Percentiles rank a stretch among this genome's conserved stretches.
Evolutionary conservation across 1,140 invertebrate genomes (phyloP).

Genomic region (Wiebesia pumilae): DNA sequence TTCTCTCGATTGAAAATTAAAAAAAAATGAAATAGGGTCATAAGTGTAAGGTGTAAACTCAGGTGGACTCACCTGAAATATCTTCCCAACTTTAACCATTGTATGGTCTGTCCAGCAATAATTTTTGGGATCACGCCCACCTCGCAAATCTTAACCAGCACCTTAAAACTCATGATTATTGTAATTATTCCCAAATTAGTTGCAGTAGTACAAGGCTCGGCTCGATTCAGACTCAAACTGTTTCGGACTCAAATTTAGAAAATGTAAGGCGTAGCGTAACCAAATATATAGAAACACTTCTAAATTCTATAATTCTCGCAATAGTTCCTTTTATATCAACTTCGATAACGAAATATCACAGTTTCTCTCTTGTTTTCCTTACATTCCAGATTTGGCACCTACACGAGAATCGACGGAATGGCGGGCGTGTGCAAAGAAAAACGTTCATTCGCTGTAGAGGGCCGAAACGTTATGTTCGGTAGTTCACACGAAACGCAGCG

Average conservation of each 20-base stretch:
- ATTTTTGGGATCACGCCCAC: neutral
- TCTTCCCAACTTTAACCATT: slow-evolving; percentile 25
- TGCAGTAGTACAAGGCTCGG: neutral
- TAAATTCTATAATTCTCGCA: neutral
- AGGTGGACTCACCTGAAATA: slow-evolving; percentile 40
- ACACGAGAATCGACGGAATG: neutral
- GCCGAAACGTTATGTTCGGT: slow-evolving; percentile 1
- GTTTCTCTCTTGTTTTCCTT: neutral
- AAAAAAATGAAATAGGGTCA: neutral
- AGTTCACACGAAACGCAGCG: neutral
- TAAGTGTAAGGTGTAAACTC: neutral
- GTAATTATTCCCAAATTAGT: neutral
- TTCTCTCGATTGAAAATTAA: too few relatives aligned
- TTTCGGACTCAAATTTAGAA: neutral
- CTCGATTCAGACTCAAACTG: neutral
- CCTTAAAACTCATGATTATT: slow-evolving; percentile 42
- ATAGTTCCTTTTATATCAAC: slow-evolving; percentile 32
- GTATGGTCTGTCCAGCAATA: neutral
- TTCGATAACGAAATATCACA: slow-evolving; percentile 19
- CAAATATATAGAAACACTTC: neutral
- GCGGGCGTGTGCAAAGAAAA: neutral
- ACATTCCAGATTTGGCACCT: neutral
- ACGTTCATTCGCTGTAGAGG: neutral
- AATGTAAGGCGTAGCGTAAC: neutral
- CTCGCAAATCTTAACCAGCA: slow-evolving; percentile 38